A percentile compares a stretch with the other conserved stretches of the same genome.
These are phyloP conservation scores for Drosophila sucinea DNA, from an alignment of 1,140 invertebrate species.

Conservation along the genomic window DNA sequence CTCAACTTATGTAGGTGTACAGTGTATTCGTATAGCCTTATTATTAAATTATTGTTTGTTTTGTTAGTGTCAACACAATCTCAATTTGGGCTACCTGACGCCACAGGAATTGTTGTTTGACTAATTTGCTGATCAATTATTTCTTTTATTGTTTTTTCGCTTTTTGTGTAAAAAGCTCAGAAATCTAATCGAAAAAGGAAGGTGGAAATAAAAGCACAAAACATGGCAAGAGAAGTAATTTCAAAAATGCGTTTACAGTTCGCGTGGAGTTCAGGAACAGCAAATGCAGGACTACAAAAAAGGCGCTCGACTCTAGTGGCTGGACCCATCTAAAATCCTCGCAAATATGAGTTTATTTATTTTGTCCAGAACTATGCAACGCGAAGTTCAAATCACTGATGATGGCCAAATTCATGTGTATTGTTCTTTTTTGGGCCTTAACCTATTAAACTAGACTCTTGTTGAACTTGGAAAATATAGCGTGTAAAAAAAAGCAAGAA, in stretches of 20 bases:
- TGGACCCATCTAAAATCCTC: background rate
- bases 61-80: slow-evolving; percentile 55
- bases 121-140: slow-evolving; percentile 42
- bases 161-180: slow-evolving; percentile 39
- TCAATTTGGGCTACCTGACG: slow-evolving; percentile 63
- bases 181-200: slow-evolving; percentile 61
- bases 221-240: slow-evolving; percentile 41
- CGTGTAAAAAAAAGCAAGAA: too few species aligned
- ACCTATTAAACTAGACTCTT: too few species aligned
- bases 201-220: slow-evolving; percentile 58
- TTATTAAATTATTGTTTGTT: slow-evolving; percentile 22
- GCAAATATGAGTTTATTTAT: too few species aligned
- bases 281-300: background rate
- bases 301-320: background rate
- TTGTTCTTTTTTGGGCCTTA: too few species aligned
- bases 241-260: slow-evolving; percentile 35
- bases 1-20: background rate
- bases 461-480: too few species aligned
- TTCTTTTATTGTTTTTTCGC: background rate
- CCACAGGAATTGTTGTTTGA: slow-evolving; percentile 29
- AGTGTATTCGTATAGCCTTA: background rate
- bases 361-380: too few species aligned
- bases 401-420: too few species aligned
- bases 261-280: slow-evolving; percentile 32
- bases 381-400: too few species aligned